phyloP scores from a whole-genome alignment of 1,140 invertebrate species.

The Musca vetustissima region DNA sequence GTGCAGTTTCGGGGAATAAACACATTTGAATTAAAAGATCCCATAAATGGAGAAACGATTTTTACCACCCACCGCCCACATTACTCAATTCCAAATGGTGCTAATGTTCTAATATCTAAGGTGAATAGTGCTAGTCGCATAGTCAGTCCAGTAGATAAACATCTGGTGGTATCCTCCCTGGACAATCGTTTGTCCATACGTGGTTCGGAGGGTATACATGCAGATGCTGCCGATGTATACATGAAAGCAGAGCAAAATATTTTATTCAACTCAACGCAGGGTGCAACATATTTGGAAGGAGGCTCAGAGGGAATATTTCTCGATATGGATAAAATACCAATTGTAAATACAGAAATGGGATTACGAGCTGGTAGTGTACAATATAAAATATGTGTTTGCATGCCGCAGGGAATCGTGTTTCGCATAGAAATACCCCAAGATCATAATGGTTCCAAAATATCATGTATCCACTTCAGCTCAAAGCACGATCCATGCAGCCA shows the following conservation, averaged over 20 bases:
- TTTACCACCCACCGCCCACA: slow-evolving; percentile 75
- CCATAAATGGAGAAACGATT: slow-evolving; percentile 63
- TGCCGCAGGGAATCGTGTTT: slow-evolving; percentile 82
- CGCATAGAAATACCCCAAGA: slow-evolving; percentile 67
- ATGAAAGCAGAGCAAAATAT: slow-evolving; percentile 76
- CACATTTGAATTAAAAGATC: slow-evolving; percentile 69
- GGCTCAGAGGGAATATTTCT: slow-evolving; percentile 71
- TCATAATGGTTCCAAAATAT: slow-evolving; percentile 59
- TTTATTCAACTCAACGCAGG: slow-evolving; percentile 75
- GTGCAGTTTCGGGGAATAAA: slow-evolving; percentile 69
- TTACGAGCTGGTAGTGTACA: slow-evolving; percentile 60
- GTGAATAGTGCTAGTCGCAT: slow-evolving; percentile 71
- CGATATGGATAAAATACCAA: slow-evolving; percentile 72
- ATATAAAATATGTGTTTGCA: slow-evolving; percentile 85
- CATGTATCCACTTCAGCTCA: slow-evolving; percentile 66
- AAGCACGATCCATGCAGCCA: slow-evolving; percentile 69
- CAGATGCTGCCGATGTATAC: slow-evolving; percentile 66
- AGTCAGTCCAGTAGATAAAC: slow-evolving; percentile 69
- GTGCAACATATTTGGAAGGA: slow-evolving; percentile 71
- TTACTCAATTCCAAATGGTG: slow-evolving; percentile 69
- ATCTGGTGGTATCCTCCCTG: slow-evolving; percentile 65
- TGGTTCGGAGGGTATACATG: slow-evolving; percentile 67
- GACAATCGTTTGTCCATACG: slow-evolving; percentile 43
- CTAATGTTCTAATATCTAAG: slow-evolving; percentile 69
- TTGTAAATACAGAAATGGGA: slow-evolving; percentile 60